These are phyloP conservation scores for Nyctibius bracteatus DNA, from an alignment of 2,113 vertebrate species.

Conservation along the genomic window DNA sequence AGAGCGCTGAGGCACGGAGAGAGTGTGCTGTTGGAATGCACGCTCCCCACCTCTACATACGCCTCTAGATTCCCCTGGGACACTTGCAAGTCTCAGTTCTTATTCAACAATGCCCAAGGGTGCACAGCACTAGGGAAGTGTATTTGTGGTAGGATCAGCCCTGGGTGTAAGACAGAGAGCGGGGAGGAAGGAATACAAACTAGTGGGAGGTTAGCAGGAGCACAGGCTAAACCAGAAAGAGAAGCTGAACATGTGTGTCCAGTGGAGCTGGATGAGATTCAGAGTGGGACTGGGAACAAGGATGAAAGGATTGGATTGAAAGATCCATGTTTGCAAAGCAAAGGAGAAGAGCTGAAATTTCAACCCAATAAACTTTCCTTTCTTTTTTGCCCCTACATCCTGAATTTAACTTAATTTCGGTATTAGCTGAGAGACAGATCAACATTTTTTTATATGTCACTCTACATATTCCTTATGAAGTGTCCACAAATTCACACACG, in stretches of 20 bases:
- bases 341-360: background rate
- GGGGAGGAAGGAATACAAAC: background rate
- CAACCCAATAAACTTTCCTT: background rate
- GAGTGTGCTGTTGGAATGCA: background rate
- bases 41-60: accelerated
- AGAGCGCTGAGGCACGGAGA: background rate
- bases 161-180: background rate
- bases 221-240: slow-evolving; percentile 36
- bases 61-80: background rate
- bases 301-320: background rate
- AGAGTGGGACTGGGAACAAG: background rate
- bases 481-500: background rate
- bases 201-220: background rate
- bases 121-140: background rate
- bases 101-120: background rate
- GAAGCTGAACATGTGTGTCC: background rate
- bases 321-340: background rate
- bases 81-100: background rate
- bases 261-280: background rate
- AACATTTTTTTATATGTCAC: background rate
- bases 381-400: background rate
- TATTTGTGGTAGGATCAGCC: background rate
- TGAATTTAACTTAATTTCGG: background rate
- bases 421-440: background rate
- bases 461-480: background rate